Evolutionary conservation across 1,140 invertebrate genomes (phyloP).

Genomic region (Drosophila elegans): DNA sequence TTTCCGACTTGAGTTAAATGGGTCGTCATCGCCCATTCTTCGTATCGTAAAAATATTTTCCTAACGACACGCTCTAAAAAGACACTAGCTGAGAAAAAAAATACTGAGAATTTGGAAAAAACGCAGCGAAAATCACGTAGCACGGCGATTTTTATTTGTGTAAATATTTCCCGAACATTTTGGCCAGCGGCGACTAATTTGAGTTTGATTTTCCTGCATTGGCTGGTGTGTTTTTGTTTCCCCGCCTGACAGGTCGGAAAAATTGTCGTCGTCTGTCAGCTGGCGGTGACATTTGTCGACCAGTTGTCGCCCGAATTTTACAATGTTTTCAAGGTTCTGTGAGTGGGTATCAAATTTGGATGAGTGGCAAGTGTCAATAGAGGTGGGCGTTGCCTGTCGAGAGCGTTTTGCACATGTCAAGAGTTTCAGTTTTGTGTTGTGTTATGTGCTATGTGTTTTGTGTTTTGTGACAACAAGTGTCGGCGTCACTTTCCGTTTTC

Average conservation of each 20-base stretch:
- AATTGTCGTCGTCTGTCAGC: slow-evolving; percentile 69
- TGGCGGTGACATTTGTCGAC: slow-evolving; percentile 70
- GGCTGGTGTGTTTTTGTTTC: slow-evolving; percentile 29
- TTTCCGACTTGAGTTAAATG: slow-evolving; percentile 70
- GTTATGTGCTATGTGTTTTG: slow-evolving; percentile 28
- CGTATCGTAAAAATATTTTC: slow-evolving; percentile 78
- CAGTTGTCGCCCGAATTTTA: slow-evolving; percentile 71
- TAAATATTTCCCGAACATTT: slow-evolving; percentile 68
- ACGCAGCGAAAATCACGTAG: slow-evolving; percentile 78
- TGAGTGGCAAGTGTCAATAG: slow-evolving; percentile 81
- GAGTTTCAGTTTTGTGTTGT: slow-evolving; percentile 17
- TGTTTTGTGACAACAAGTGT: slow-evolving; percentile 74
- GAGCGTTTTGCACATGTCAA: slow-evolving; percentile 69
- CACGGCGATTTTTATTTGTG: slow-evolving; percentile 78
- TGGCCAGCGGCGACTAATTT: slow-evolving; percentile 63
- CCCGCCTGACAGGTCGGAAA: slow-evolving; percentile 56
- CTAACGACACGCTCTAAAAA: slow-evolving; percentile 71
- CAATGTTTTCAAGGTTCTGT: slow-evolving; percentile 73
- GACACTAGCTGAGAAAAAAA: slow-evolving; percentile 18
- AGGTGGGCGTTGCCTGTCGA: slow-evolving; percentile 60
- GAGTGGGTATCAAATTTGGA: slow-evolving; percentile 30
- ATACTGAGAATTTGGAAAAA: slow-evolving; percentile 61
- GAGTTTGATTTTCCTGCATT: slow-evolving; percentile 53
- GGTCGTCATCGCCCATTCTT: slow-evolving; percentile 55
- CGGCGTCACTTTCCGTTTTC: slow-evolving; percentile 34